Evolutionary conservation across 1,140 invertebrate species (phyloP), one percentile per base, ranked within the genome.

Genomic region (Drosophila rhopaloa): DNA sequence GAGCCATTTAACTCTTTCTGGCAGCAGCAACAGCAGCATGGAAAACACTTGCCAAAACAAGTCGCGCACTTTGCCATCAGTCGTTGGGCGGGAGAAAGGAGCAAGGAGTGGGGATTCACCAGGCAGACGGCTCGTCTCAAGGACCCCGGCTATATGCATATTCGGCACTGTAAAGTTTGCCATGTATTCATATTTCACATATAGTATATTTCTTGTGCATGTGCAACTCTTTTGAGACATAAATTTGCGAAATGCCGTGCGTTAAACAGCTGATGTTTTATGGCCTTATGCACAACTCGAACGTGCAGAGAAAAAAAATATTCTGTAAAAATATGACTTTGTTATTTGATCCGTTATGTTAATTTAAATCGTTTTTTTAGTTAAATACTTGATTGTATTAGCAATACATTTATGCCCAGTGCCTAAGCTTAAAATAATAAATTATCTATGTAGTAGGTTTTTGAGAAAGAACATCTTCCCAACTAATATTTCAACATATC

Each of bases 241-340:
- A 84, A 85, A 84, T 85, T 84, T 86, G 44, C 44, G 32, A 63
- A 84, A 84, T 76, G 71, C 65, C 72, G 81, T 76, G 72, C 81
- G 65, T 80, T 80, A 84, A 86, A 79, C 76, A 86, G 83, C 75
- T 82, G 79, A 82, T 82, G 79, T 79, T 88, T 82, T 82, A 85
- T 81, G 82, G 68, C 32, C 16, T 48, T 63, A 40, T 70, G 53
- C 71, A 56, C 79, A 62, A 38, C 58, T 55, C 19, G 38, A 67
- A 59, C 8, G 13, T 11, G 50, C 37, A 58, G 47, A 16, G 40
- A 32, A 44, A 57, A 27, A 65, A 68, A 65, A n/a, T 1, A 7
- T 7, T 32, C 29, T 32, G 8, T 1, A 1, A 32, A 32, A 6
- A 8, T 8, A 1, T 32, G 29, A 32, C 5, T 7, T 7, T 7